Base-by-base conservation (phyloP, 2,888 invertebrate species). In the Protula sp. region DNA sequence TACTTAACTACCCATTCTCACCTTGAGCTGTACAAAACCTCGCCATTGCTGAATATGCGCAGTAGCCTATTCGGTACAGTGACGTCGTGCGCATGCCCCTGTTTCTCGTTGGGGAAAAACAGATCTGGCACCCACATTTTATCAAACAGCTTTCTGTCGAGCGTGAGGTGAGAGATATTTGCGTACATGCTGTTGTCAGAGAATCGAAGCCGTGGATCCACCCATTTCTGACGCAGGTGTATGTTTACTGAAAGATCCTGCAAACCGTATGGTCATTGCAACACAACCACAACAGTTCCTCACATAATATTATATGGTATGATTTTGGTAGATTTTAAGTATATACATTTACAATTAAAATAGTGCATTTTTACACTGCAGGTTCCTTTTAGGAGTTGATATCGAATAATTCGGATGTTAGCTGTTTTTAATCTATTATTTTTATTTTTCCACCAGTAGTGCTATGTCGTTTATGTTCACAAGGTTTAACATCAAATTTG, bases 71-170 rank as follows among this genome's bases (percentile, higher is more conserved):
- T 70, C 9, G 68, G 67, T 22, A 66, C 64, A 4, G 70, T 69
- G 22, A 69, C 60, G 27, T 62, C 56, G 58, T 69, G 68, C 19
- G 53, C 57, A n/a, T 57, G 47, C 19, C 65, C 66, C 26, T 54
- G 47, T 47, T 70, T 69, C 45, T 65, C 66, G 30, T 67, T 66
- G 2, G 64, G 62, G 54, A 70, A 70, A 59, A 64, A 70, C 22
- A 67, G n/a, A 53, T 70, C 70, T 1, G 70, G 70, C 22, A 65
- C 62, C 70, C 70, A 70, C 29, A 70, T 60, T 3, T 63, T 48
- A 3, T 57, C 53, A 22, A 57, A 52, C 26, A 63, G 47, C 19
- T 59, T 58, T 30, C 63, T 60, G 47, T 58, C 58, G 2, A 56
- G 57, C 9, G 57, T 47, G 19, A 53, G 54, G 30, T 57, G 28